Evolutionary conservation across 2,113 vertebrate genomes (phyloP), one percentile per base, ranked within the genome.

Genomic region (Rhombomys opimus): DNA sequence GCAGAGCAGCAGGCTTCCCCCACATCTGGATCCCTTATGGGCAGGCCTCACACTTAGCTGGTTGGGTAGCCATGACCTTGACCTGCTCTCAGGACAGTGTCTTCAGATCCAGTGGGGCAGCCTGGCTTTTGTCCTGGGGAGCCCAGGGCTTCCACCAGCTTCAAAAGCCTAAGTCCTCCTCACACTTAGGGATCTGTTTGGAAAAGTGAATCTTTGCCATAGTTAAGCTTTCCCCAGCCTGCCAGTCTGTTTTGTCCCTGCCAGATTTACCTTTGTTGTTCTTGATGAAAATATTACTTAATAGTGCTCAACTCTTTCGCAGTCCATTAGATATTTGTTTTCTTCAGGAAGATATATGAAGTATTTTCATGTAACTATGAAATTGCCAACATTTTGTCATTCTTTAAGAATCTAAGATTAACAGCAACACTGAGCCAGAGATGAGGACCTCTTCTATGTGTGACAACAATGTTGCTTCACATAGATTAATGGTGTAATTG

Each of bases 11-110:
- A 46, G 72, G 63, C 9, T 14, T 20, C 41, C n/a, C 63, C 81
- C 94, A 67, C 80, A 96, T 82, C 92, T 86, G 73, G 30, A 54
- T 95, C 30, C 54, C 35, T 2, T 46, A 54, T 68, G 50, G 54
- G 38, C 35, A 3, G 18, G 65, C 15, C 77, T 81, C 54, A 72
- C 38, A 25, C 5, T 17, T 50, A 3, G 22, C 30, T 7, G 30
- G 11, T 23, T 3, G 13, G 4, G 18, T 52, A 73, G n/a, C 38
- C 63, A 23, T n/a, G 81, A 88, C 91, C 77, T 75, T 86, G 90
- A 72, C 41, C 0, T 1, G 57, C 35, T 90, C n/a, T 80, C 14
- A 57, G 61, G 85, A 7, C 7, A 27, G 4, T 41, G 15, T 84
- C 65, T 27, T 89, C 57, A 23, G 5, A 3, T 35, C 17, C 25